A percentile compares a stretch with the other conserved stretches of the same genome.
These are phyloP conservation scores for Idaea biselata DNA, from an alignment of 2,888 invertebrate species.

Conservation along the genomic window DNA sequence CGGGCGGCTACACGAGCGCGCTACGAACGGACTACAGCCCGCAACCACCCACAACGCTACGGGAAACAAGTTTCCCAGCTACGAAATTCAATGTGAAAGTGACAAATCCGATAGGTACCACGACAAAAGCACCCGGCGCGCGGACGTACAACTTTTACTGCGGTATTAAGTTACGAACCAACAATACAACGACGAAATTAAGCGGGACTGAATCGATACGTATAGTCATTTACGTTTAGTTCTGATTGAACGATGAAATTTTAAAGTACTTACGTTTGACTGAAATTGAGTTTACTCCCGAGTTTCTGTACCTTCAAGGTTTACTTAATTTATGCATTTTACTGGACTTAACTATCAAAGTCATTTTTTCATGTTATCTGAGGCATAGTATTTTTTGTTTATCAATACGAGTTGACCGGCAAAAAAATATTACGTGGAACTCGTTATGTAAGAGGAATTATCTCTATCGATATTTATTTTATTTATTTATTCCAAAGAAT, in stretches of 20 bases:
- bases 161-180: slow-evolving; percentile 21
- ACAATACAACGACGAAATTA: background rate
- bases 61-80: slow-evolving; percentile 49
- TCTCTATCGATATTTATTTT: too few species aligned
- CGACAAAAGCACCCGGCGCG: slow-evolving; percentile 29
- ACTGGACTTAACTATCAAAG: too few species aligned
- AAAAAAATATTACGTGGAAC: too few species aligned
- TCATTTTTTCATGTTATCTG: too few species aligned
- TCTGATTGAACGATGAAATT: background rate
- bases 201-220: background rate
- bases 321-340: too few species aligned
- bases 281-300: too few species aligned
- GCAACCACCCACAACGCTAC: slow-evolving; percentile 69
- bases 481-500: too few species aligned
- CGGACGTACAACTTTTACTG: slow-evolving; percentile 36
- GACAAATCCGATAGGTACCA: slow-evolving; percentile 43
- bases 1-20: slow-evolving; percentile 41
- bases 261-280: background rate
- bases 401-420: too few species aligned
- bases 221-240: background rate
- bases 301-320: too few species aligned
- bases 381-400: too few species aligned
- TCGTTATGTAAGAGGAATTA: too few species aligned
- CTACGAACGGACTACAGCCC: slow-evolving; percentile 58
- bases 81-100: slow-evolving; percentile 52